Percentiles rank a stretch among this genome's conserved stretches.
Evolutionary conservation across 2,888 invertebrate genomes (phyloP).

Genomic region (Dyspetes luteomarginatus): DNA sequence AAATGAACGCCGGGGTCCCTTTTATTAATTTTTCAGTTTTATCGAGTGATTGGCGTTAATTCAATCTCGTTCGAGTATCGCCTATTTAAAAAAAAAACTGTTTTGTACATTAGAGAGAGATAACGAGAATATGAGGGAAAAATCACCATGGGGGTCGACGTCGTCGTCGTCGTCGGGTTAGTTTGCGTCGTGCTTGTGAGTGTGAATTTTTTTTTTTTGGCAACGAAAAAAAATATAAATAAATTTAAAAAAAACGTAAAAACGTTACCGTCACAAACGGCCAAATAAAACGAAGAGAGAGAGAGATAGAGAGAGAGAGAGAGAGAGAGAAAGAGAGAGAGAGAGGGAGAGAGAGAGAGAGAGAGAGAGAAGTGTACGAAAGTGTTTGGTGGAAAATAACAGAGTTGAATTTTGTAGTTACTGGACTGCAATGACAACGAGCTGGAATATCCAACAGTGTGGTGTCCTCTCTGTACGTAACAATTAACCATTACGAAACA

Average conservation of each 20-base stretch:
- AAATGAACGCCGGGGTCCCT: background rate
- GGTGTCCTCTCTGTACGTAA: conserved; percentile 26
- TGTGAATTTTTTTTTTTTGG: background rate
- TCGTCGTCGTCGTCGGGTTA: conserved; percentile 1
- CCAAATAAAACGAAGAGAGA: conserved; percentile 14
- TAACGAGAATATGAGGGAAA: background rate
- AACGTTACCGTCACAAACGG: conserved; percentile 7
- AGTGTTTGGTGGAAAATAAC: conserved; percentile 36
- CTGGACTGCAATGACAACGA: conserved; percentile 26
- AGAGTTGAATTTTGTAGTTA: conserved; percentile 20
- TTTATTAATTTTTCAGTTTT: background rate
- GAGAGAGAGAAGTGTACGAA: background rate
- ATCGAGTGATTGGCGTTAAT: conserved; percentile 29
- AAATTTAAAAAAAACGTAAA: background rate
- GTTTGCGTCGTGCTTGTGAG: background rate
- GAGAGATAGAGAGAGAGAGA: too few species aligned
- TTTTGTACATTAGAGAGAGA: conserved; percentile 4
- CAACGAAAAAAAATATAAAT: background rate
- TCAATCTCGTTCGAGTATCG: conserved; percentile 14
- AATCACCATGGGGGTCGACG: conserved; percentile 7
- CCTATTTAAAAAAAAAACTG: background rate
- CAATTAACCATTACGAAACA: conserved; percentile 44
- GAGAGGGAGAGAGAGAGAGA: background rate
- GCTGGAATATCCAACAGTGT: background rate
- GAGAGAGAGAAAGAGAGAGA: background rate